Evolutionary conservation across 2,888 invertebrate species (phyloP), one percentile per base, ranked within the genome.

Genomic region (Congeria kusceri): DNA sequence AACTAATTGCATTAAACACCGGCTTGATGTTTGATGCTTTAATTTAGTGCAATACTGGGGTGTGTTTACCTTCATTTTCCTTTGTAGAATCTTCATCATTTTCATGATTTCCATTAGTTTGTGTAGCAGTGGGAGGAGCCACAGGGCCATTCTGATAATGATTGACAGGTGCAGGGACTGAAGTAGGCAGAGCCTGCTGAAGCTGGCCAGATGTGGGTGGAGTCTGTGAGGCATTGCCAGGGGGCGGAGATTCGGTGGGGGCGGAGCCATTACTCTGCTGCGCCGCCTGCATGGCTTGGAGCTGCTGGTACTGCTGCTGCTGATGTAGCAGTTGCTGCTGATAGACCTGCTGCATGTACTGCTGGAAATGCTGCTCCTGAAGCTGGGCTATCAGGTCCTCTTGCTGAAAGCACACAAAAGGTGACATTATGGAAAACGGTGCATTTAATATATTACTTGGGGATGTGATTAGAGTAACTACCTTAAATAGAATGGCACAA

Each of bases 341-440:
- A 83, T 95, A 96, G 49, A 99, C 94, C 93, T 99, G 99, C 90
- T 98, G 97, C 96, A 99, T 98, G 93, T 99, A 99, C 92, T 99
- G 99, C 92, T 98, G 98, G 93, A 98, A 99, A 94, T 99, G 99
- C 91, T 99, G 98, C 89, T 99, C 99, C 94, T 99, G 99, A 59
- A 99, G 94, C 92, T 99, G 99, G 71, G 96, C 95, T 74, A 99
- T 97, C 29, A 99, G 95, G 56, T 97, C 95, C 0, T 97, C 98
- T 95, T 99, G 99, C 95, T 99, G 96, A 47, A 92, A 71, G 27
- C 20, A 28, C 27, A 29, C 23, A 58, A 39, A 11, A 39, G n/a
- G n/a, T n/a, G n/a, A n/a, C n/a, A n/a, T n/a, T n/a, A n/a, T n/a
- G n/a, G n/a, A n/a, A n/a, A n/a, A n/a, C n/a, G n/a, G n/a, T n/a